phyloP scores from a whole-genome alignment of 2,113 vertebrate genomes.

The Larimichthys crocea region DNA sequence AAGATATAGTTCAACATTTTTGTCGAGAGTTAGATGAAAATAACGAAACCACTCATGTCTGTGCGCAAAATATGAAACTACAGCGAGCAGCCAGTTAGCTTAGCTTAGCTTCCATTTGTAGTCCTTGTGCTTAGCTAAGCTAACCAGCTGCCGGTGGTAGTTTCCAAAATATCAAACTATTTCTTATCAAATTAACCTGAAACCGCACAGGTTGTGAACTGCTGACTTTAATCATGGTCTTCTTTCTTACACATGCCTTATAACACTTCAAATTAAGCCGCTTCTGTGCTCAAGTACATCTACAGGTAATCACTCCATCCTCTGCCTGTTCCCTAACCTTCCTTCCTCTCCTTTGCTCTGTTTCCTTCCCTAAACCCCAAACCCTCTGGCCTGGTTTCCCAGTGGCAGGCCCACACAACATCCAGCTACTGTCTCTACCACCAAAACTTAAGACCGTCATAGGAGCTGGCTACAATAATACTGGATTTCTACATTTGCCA shows the following conservation, averaged over 20 bases:
- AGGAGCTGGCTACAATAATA: constrained; percentile 66
- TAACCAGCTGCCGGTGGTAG: not conserved
- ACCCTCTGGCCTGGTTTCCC: constrained; percentile 55
- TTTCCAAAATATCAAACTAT: constrained; percentile 6
- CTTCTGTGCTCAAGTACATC: constrained; percentile 3
- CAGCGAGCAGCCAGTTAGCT: constrained; percentile 9
- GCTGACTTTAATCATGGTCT: constrained; percentile 18
- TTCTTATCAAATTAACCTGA: constrained; percentile 9
- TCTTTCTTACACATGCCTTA: constrained; percentile 32
- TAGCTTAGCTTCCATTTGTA: not conserved
- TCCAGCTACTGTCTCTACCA: constrained; percentile 36
- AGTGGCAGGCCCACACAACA: constrained; percentile 17
- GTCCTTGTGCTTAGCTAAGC: constrained; percentile 13
- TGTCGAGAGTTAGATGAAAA: not conserved
- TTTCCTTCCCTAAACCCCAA: constrained; percentile 43
- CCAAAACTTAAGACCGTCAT: constrained; percentile 59
- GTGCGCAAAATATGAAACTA: not conserved
- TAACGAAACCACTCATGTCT: not conserved
- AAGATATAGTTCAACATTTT: constrained; percentile 12
- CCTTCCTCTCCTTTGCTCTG: not conserved
- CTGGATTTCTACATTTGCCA: constrained; percentile 54
- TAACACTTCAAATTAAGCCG: constrained; percentile 14
- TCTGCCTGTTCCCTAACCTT: constrained; percentile 17
- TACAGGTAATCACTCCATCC: constrained; percentile 62
- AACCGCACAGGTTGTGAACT: not conserved